phyloP scores from a whole-genome alignment of 2,113 vertebrate genomes.

The Hemiprocne comata region DNA sequence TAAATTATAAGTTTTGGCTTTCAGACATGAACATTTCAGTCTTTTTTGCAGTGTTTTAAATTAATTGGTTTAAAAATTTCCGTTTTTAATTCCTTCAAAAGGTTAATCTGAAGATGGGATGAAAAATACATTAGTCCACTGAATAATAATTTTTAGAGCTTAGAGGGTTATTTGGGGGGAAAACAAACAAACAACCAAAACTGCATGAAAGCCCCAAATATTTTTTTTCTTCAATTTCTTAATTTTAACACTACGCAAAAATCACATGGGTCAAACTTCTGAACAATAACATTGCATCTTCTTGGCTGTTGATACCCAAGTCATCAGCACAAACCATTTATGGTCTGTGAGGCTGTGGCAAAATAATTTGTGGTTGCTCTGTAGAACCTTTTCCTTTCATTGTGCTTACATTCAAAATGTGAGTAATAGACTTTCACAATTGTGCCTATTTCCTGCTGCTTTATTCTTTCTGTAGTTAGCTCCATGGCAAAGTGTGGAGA shows the following conservation, averaged over 20 bases:
- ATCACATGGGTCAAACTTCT: neutral
- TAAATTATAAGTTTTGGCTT: neutral
- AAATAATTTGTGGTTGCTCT: conserved; percentile 4
- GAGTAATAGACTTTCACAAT: neutral
- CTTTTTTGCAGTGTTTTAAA: neutral
- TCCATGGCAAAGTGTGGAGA: neutral
- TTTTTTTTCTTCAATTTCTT: neutral
- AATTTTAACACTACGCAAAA: neutral
- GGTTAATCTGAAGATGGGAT: neutral
- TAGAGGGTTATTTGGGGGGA: neutral
- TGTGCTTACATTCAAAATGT: neutral
- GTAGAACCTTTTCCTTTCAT: neutral
- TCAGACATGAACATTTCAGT: neutral
- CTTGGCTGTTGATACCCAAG: neutral
- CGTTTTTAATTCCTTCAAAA: neutral
- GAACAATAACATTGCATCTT: neutral
- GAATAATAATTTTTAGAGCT: neutral
- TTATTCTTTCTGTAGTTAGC: neutral
- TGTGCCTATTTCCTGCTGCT: neutral
- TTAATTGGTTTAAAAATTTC: neutral
- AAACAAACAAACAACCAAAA: no score
- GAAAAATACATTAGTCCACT: neutral
- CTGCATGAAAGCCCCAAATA: neutral
- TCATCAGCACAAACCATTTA: neutral
- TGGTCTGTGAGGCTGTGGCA: neutral